Evolutionary conservation across 53 echinoderm and acorn worm species (phyloP).

Genomic region (Actinopyga echinites): DNA sequence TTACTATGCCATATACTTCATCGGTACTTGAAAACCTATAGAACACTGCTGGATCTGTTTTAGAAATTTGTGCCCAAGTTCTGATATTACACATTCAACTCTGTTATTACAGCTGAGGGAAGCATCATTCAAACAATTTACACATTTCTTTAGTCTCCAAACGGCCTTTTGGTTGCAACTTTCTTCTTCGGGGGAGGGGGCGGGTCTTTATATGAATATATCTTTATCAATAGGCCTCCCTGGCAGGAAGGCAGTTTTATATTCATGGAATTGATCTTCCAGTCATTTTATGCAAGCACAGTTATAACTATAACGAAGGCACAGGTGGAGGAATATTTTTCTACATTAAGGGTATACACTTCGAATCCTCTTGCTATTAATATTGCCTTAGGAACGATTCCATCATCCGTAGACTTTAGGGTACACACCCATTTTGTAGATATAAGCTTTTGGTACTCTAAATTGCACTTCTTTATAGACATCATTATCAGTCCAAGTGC

Average conservation of each 20-base stretch:
- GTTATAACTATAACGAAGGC: constrained; percentile 19
- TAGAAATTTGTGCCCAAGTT: constrained; percentile 34
- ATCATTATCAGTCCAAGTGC: constrained; percentile 20
- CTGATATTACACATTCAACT: constrained; percentile 31
- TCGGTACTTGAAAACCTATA: neutral
- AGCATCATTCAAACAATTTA: constrained; percentile 36
- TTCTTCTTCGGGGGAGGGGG: constrained; percentile 48
- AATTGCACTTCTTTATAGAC: constrained; percentile 35
- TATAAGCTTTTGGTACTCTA: constrained; percentile 26
- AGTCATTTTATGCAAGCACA: constrained; percentile 3
- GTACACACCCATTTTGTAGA: constrained; percentile 35
- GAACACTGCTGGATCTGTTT: constrained; percentile 36
- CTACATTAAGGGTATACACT: constrained; percentile 14
- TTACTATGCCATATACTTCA: constrained; percentile 19
- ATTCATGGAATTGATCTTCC: constrained; percentile 32
- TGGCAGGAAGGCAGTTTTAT: constrained; percentile 14
- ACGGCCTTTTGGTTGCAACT: neutral
- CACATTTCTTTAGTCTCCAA: constrained; percentile 35
- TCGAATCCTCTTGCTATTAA: constrained; percentile 44
- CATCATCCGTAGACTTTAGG: constrained; percentile 25
- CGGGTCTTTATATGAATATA: neutral
- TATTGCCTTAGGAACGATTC: constrained; percentile 17
- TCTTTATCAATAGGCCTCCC: constrained; percentile 23
- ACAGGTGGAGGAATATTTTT: constrained; percentile 36
- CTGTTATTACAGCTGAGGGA: constrained; percentile 36